Evolutionary conservation across 2,797 vertebrate genomes (phyloP).

Genomic region (Clangula hyemalis): DNA sequence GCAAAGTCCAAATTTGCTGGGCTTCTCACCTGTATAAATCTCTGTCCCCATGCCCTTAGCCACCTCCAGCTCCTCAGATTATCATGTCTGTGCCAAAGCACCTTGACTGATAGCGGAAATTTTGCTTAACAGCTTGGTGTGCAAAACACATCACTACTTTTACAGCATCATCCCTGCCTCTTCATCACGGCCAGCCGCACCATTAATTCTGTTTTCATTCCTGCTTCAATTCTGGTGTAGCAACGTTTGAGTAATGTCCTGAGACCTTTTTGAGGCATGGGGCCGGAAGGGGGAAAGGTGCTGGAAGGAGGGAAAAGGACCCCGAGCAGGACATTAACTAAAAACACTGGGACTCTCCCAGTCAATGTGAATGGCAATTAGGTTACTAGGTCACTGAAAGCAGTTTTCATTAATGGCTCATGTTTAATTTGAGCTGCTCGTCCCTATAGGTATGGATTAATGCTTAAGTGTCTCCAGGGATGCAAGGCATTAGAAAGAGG

Average conservation of each 20-base stretch:
- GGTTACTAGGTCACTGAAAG: conserved; percentile 58
- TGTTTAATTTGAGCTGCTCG: conserved; percentile 62
- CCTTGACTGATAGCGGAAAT: not conserved
- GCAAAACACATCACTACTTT: not conserved
- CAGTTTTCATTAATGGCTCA: conserved; percentile 59
- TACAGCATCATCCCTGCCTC: not conserved
- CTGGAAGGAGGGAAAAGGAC: not conserved
- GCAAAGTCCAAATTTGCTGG: not conserved
- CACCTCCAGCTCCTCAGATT: not conserved
- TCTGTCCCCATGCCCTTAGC: not conserved
- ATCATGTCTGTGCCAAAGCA: not conserved
- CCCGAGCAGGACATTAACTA: not conserved
- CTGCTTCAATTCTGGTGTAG: not conserved
- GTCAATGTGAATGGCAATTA: conserved; percentile 48
- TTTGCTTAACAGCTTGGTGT: not conserved
- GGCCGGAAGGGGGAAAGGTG: not conserved
- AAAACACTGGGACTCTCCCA: not conserved
- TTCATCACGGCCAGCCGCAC: not conserved
- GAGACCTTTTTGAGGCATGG: not conserved
- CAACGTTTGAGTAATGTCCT: not conserved
- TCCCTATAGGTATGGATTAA: conserved; percentile 61
- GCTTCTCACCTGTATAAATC: not conserved
- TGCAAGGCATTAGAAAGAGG: conserved; percentile 33
- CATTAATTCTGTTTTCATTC: not conserved
- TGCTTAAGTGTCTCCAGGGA: conserved; percentile 44